Conservation (phyloP, 1,140 invertebrate species). For the Zaprionus ghesquierei region DNA sequence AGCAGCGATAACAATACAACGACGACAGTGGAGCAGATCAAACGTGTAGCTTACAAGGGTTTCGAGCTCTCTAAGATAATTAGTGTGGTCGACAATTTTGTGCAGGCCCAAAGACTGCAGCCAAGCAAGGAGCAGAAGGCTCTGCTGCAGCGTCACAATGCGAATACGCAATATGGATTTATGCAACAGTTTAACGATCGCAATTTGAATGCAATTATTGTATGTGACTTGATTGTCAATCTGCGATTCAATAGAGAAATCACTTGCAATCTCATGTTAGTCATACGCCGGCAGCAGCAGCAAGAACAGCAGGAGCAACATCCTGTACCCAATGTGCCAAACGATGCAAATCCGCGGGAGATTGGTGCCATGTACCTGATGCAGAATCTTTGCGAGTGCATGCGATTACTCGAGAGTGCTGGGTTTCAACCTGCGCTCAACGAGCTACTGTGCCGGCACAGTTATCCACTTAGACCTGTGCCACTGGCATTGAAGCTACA, state of each 20-base stretch:
- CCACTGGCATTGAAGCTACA: constrained; percentile 58
- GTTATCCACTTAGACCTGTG: constrained; percentile 54
- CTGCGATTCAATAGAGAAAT: constrained; percentile 75
- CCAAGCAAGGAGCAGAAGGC: constrained; percentile 50
- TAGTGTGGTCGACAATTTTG: constrained; percentile 81
- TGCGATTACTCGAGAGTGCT: constrained; percentile 56
- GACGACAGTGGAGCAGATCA: constrained; percentile 75
- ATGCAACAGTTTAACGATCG: constrained; percentile 66
- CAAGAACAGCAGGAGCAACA: constrained; percentile 29
- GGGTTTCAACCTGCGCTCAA: constrained; percentile 37
- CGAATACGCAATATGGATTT: constrained; percentile 60
- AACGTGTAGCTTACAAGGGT: constrained; percentile 65
- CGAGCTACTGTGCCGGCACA: constrained; percentile 52
- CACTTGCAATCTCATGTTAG: constrained; percentile 63
- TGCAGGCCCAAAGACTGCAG: constrained; percentile 68
- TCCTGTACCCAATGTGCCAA: neutral
- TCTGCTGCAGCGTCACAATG: constrained; percentile 49
- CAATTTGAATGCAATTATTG: constrained; percentile 68
- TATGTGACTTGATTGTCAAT: constrained; percentile 73
- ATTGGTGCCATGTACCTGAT: constrained; percentile 66
- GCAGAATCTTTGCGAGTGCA: constrained; percentile 71
- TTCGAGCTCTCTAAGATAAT: constrained; percentile 71
- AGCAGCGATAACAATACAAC: constrained; percentile 47
- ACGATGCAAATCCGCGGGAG: constrained; percentile 19
- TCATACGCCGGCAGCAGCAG: constrained; percentile 71